Conservation (phyloP, 2,797 vertebrate species). For the Peromyscus aztecus region DNA sequence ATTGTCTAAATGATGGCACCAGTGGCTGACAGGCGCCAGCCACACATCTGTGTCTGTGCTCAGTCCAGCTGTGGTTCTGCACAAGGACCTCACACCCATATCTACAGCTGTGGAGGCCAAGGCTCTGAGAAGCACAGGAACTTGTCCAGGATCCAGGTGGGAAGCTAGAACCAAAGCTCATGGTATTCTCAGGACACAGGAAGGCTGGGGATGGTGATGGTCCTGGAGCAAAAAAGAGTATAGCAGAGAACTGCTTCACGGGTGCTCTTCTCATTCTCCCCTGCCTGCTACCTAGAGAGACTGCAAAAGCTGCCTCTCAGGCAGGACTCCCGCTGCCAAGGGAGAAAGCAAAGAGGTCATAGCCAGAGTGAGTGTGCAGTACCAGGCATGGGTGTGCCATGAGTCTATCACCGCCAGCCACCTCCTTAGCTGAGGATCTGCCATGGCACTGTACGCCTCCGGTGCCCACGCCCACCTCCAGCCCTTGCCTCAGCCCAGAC, state of each 20-base stretch:
- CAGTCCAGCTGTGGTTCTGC: background rate
- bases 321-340: background rate
- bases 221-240: background rate
- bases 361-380: background rate
- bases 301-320: background rate
- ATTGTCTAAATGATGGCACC: background rate
- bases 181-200: background rate
- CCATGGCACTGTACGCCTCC: rapidly evolving
- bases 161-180: background rate
- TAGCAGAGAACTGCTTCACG: too few relatives aligned
- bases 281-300: background rate
- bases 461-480: background rate
- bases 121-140: background rate
- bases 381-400: background rate
- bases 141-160: background rate
- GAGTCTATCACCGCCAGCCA: too few relatives aligned
- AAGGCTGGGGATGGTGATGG: rapidly evolving
- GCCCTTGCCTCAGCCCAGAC: background rate
- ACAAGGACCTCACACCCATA: background rate
- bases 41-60: background rate
- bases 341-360: background rate
- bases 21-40: background rate
- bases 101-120: background rate
- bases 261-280: background rate
- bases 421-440: background rate